Percentiles rank a stretch among this genome's conserved stretches.
These are phyloP conservation scores for Spatulosminthurus flaviceps DNA, from an alignment of 2,888 invertebrate species.

Conservation along the genomic window DNA sequence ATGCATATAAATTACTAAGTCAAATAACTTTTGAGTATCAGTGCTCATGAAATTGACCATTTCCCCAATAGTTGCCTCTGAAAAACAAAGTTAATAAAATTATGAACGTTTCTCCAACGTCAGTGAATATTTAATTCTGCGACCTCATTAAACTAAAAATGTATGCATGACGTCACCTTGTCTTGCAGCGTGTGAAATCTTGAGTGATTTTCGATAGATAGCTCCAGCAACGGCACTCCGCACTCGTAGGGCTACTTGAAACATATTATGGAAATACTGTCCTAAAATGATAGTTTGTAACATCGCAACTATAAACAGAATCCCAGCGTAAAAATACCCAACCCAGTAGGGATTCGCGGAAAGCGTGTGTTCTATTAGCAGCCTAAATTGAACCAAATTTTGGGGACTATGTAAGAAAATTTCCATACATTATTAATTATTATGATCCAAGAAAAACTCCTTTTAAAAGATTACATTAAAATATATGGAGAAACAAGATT, in stretches of 20 bases:
- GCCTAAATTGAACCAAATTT: too few species aligned
- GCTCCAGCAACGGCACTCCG: conserved; percentile 70
- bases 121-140: too few species aligned
- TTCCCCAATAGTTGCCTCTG: conserved; percentile 81
- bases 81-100: background rate
- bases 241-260: conserved; percentile 71
- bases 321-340: conserved; percentile 70
- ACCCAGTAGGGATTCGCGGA: conserved; percentile 68
- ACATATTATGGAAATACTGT: conserved; percentile 70
- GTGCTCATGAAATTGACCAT: conserved; percentile 93
- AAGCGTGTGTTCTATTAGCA: conserved; percentile 65
- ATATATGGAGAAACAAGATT: background rate
- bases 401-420: conserved; percentile 15
- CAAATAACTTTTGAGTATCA: conserved; percentile 88
- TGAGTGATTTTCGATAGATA: conserved; percentile 69
- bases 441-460: background rate
- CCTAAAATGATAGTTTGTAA: conserved; percentile 70
- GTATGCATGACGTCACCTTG: conserved; percentile 34
- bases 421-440: background rate
- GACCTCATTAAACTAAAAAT: conserved; percentile 15
- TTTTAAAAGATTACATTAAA: background rate
- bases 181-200: conserved; percentile 58
- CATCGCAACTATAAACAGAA: conserved; percentile 69
- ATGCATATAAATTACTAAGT: conserved; percentile 76
- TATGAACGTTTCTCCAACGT: too few species aligned